Conservation (phyloP, 1,140 invertebrate genomes). For the Hyles euphorbiae region DNA sequence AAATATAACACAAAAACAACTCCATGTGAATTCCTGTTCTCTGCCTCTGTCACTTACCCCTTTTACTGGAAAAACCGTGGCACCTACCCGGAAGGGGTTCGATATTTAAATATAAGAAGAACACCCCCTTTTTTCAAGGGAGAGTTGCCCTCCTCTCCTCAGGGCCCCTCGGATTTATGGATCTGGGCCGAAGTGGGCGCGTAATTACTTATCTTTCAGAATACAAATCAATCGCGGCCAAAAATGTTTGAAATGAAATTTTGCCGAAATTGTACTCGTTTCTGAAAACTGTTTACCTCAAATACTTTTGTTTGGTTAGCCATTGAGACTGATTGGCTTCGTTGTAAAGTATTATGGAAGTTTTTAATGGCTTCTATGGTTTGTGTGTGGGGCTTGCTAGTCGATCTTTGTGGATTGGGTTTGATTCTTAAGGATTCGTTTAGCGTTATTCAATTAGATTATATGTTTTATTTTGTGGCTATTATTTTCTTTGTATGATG, state of each 20-base stretch:
- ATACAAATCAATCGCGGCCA: conserved; percentile 68
- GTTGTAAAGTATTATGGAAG: too few species aligned
- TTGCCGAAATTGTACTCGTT: conserved; percentile 9
- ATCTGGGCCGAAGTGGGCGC: conserved; percentile 60
- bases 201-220: conserved; percentile 73
- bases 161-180: conserved; percentile 64
- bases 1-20: conserved; percentile 18
- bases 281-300: conserved; percentile 1
- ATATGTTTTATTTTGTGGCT: too few species aligned
- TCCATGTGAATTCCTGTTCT: conserved; percentile 34
- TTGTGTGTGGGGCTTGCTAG: too few species aligned
- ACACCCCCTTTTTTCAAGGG: conserved; percentile 69
- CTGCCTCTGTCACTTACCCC: conserved; percentile 73
- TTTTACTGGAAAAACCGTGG: conserved; percentile 74
- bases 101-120: conserved; percentile 75
- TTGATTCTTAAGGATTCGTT: too few species aligned
- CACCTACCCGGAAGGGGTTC: conserved; percentile 73
- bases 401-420: too few species aligned
- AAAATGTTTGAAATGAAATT: conserved; percentile 30
- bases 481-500: too few species aligned
- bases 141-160: conserved; percentile 28
- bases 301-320: conserved; percentile 8
- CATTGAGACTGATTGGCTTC: conserved; percentile 2
- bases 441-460: too few species aligned
- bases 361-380: too few species aligned